phyloP scores from a whole-genome alignment of 53 echinoderm and acorn worm genomes.

The Echinometra lucunter region DNA sequence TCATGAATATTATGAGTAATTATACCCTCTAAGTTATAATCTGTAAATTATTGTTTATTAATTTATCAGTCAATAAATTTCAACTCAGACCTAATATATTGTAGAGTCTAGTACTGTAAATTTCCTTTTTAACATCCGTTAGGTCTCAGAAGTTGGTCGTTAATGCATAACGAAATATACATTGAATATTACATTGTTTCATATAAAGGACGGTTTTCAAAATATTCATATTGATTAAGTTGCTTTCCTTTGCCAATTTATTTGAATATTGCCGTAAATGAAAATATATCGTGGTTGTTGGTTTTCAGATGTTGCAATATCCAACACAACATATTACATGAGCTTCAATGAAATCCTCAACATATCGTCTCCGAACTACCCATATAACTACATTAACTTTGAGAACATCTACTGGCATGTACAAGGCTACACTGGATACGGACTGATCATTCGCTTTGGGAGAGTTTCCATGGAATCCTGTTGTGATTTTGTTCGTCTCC shows the following conservation, averaged over 20 bases:
- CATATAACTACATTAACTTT: background rate
- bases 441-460: background rate
- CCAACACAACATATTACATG: background rate
- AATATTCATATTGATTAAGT: background rate
- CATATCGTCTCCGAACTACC: background rate
- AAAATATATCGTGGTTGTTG: no score
- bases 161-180: background rate
- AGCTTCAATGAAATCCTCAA: background rate
- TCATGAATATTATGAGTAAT: no score
- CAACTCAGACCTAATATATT: no score
- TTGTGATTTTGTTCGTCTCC: background rate
- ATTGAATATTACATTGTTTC: background rate
- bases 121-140: background rate
- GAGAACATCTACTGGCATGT: constrained; percentile 19
- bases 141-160: background rate
- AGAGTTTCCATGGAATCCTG: background rate
- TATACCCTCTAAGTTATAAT: no score
- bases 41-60: no score
- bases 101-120: background rate
- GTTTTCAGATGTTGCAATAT: background rate
- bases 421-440: background rate
- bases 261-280: background rate
- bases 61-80: no score
- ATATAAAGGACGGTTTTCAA: background rate
- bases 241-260: background rate